Conservation (phyloP, 2,888 invertebrate genomes). For the Elegia similella region DNA sequence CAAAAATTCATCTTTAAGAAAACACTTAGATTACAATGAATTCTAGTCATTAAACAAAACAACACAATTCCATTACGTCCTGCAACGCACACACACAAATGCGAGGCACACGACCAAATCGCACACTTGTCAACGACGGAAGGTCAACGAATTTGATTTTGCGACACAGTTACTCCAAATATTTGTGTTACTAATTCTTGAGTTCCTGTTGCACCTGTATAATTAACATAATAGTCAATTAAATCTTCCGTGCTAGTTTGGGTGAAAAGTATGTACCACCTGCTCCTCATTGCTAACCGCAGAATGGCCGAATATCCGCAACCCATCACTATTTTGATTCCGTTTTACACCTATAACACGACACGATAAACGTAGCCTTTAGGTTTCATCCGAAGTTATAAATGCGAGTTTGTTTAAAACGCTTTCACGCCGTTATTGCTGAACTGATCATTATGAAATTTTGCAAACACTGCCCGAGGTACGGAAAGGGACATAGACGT, state of each 20-base stretch:
- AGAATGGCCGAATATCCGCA: too few relatives aligned
- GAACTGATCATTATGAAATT: too few relatives aligned
- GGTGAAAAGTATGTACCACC: background rate
- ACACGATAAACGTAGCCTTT: too few relatives aligned
- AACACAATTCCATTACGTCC: slow-evolving; percentile 5
- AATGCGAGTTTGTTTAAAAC: too few relatives aligned
- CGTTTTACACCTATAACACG: too few relatives aligned
- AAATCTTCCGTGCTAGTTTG: background rate
- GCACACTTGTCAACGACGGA: slow-evolving; percentile 42
- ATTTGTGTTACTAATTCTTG: slow-evolving; percentile 47
- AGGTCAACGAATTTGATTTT: slow-evolving; percentile 63
- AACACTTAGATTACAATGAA: background rate
- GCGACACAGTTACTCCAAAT: slow-evolving; percentile 46
- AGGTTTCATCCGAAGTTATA: too few relatives aligned
- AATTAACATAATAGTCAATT: too few relatives aligned
- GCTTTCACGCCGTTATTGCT: too few relatives aligned
- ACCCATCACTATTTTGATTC: too few relatives aligned
- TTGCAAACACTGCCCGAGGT: too few relatives aligned
- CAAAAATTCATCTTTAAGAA: too few relatives aligned
- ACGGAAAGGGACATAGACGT: too few relatives aligned
- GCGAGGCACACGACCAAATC: slow-evolving; percentile 32
- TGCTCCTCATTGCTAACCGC: background rate
- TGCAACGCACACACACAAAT: slow-evolving; percentile 26
- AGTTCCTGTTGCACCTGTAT: slow-evolving; percentile 28
- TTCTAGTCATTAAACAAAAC: background rate